phyloP scores from a whole-genome alignment of 2,113 vertebrate genomes.

The Ceratotherium simum region DNA sequence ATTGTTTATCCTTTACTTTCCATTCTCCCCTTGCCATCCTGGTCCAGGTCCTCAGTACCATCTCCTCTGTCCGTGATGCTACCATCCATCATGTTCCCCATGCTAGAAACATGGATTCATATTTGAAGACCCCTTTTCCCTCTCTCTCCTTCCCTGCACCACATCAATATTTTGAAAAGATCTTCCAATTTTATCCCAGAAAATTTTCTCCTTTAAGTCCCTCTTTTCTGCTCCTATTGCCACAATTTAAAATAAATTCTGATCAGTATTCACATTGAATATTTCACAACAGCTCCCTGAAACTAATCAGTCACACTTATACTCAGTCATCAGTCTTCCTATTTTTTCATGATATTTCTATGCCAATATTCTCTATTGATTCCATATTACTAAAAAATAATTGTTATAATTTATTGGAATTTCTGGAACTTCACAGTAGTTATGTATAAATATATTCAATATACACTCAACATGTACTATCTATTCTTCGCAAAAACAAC shows the following conservation, averaged over 20 bases:
- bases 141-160: not conserved
- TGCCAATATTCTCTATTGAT: not conserved
- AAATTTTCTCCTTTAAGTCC: not conserved
- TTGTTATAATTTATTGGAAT: not conserved
- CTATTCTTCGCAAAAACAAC: not conserved
- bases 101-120: not conserved
- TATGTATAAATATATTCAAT: not conserved
- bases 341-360: not conserved
- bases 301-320: not conserved
- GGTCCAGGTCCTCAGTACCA: not conserved
- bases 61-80: not conserved
- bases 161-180: not conserved
- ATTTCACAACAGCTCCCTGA: not conserved
- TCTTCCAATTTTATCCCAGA: not conserved
- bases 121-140: not conserved
- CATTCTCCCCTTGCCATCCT: not conserved
- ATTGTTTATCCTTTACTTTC: not conserved
- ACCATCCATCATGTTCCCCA: not conserved
- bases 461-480: not conserved
- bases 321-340: not conserved
- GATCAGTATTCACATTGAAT: not conserved
- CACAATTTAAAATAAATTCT: not conserved
- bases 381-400: not conserved
- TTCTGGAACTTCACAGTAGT: not conserved
- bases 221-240: no score